Percentiles rank a stretch among this genome's conserved stretches.
Conservation (phyloP, 2,113 vertebrate species). For the Odontesthes bonariensis region DNA sequence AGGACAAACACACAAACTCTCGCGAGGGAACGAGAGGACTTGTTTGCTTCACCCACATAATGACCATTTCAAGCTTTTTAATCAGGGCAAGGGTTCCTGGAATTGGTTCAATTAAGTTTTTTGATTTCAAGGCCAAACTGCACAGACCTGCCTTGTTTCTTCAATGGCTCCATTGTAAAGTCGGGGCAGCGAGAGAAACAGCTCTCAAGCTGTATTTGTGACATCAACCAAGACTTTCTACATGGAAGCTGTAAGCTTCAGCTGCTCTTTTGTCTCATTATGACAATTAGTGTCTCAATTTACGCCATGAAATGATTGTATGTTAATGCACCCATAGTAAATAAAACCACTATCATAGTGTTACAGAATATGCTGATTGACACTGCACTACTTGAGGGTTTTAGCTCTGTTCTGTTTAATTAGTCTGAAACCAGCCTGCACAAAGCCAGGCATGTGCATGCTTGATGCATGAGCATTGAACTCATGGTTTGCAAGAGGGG, state of each 20-base stretch:
- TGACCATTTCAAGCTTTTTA: slow-evolving; percentile 62
- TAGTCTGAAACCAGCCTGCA: background rate
- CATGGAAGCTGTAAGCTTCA: slow-evolving; percentile 28
- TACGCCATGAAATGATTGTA: slow-evolving; percentile 48
- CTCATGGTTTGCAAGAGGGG: background rate
- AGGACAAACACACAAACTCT: slow-evolving; percentile 50
- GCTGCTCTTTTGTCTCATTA: slow-evolving; percentile 53
- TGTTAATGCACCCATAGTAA: slow-evolving; percentile 29
- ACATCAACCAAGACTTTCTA: slow-evolving; percentile 50
- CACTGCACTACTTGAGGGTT: background rate
- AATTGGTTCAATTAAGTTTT: slow-evolving; percentile 42
- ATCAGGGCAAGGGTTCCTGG: slow-evolving; percentile 65
- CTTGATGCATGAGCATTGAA: background rate
- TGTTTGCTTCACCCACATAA: slow-evolving; percentile 66
- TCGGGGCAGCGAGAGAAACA: slow-evolving; percentile 65
- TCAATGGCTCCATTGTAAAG: slow-evolving; percentile 68
- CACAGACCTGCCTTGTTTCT: slow-evolving; percentile 70
- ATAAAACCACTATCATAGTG: slow-evolving; percentile 12
- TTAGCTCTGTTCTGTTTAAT: slow-evolving; percentile 18
- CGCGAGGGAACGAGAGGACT: slow-evolving; percentile 45
- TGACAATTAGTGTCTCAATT: slow-evolving; percentile 64
- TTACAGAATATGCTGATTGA: slow-evolving; percentile 16
- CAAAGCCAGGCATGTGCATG: background rate
- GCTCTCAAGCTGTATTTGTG: slow-evolving; percentile 66
- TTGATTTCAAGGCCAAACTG: slow-evolving; percentile 65